These are phyloP conservation scores for Drosophila nikananu DNA, from an alignment of 1,140 invertebrate species.

Conservation along the genomic window DNA sequence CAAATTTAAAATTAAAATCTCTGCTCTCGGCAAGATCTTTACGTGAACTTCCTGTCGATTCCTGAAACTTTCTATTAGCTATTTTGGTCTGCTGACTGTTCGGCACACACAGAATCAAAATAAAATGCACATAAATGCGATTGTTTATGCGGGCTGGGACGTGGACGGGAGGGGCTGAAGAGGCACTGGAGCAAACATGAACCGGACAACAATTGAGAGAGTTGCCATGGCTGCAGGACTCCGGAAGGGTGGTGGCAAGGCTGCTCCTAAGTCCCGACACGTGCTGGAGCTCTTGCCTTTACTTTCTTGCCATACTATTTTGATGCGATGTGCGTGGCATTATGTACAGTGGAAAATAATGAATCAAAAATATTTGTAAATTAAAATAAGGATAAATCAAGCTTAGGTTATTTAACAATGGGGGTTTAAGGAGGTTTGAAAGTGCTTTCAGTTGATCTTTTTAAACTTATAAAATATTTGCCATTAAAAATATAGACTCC, in stretches of 20 bases:
- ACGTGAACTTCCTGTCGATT: slow-evolving; percentile 20
- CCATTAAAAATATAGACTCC: no score
- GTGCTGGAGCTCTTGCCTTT: slow-evolving; percentile 33
- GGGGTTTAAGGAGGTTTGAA: neutral
- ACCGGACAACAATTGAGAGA: slow-evolving; percentile 43
- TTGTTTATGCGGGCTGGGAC: slow-evolving; percentile 18
- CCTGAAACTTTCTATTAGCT: slow-evolving; percentile 31
- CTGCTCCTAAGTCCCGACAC: slow-evolving; percentile 41
- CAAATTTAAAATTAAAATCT: slow-evolving; percentile 22
- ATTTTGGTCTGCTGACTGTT: slow-evolving; percentile 11
- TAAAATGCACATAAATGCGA: slow-evolving; percentile 69
- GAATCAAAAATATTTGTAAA: neutral
- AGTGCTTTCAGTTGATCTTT: neutral
- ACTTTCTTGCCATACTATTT: slow-evolving; percentile 11
- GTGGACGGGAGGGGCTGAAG: neutral
- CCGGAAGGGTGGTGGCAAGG: slow-evolving; percentile 9
- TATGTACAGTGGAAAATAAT: neutral
- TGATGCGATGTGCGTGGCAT: slow-evolving; percentile 29
- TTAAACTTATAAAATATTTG: neutral
- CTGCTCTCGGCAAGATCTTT: slow-evolving; percentile 7
- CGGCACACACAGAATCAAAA: slow-evolving; percentile 58
- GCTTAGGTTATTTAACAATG: neutral
- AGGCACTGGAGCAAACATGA: slow-evolving; percentile 26
- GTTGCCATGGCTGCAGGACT: slow-evolving; percentile 21
- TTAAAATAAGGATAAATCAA: neutral